A percentile compares a stretch with the other conserved stretches of the same genome.
Evolutionary conservation across 92 coral and sea anemone species (phyloP).

Genomic region (Bergia puertoricense): DNA sequence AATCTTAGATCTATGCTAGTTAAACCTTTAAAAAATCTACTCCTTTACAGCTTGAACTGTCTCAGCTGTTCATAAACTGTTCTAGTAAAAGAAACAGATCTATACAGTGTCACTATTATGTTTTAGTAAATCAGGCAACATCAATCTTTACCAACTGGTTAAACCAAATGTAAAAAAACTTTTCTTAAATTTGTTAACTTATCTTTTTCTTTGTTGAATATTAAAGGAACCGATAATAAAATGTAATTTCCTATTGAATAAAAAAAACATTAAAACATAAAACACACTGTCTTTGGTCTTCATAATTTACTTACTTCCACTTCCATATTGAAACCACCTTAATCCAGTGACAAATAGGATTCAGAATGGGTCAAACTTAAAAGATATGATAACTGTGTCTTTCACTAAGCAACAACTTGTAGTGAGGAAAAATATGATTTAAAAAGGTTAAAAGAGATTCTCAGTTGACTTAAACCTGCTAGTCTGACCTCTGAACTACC

Average conservation of each 20-base stretch:
- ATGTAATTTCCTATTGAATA: background rate
- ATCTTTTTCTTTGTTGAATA: too few species aligned
- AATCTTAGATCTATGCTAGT: too few species aligned
- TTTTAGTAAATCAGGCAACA: too few species aligned
- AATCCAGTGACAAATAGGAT: background rate
- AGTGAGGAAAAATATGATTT: background rate
- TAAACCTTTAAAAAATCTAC: too few species aligned
- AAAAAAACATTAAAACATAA: background rate
- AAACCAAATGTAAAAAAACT: too few species aligned
- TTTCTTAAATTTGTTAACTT: too few species aligned
- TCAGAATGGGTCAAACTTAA: background rate
- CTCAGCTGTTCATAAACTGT: too few species aligned
- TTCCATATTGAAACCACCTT: background rate
- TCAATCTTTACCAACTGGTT: too few species aligned
- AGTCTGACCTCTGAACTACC: slow-evolving; percentile 31
- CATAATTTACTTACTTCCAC: slow-evolving; percentile 3
- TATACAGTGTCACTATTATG: too few species aligned
- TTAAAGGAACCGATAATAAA: too few species aligned
- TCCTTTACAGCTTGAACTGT: too few species aligned
- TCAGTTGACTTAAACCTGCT: slow-evolving; percentile 34
- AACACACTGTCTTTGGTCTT: background rate
- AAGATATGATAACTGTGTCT: background rate
- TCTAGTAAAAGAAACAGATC: too few species aligned
- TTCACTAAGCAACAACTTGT: background rate
- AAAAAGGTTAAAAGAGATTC: slow-evolving; percentile 12